These are phyloP conservation scores for Proisotoma minuta DNA, from an alignment of 2,888 invertebrate genomes.

Conservation along the genomic window DNA sequence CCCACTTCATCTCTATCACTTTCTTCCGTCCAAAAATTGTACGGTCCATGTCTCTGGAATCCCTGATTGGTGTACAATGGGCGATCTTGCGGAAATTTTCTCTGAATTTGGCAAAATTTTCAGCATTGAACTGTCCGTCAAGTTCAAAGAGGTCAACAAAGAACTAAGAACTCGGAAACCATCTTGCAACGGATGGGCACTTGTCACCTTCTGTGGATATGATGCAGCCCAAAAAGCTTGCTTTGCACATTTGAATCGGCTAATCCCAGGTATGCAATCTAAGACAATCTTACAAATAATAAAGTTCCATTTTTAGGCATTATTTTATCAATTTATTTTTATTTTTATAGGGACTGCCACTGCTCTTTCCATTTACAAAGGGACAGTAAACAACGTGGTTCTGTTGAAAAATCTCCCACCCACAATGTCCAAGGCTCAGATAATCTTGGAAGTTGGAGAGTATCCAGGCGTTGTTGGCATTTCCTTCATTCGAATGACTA, in stretches of 20 bases:
- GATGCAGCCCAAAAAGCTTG: slow-evolving; percentile 42
- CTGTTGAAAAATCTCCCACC: slow-evolving; percentile 41
- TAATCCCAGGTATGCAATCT: slow-evolving; percentile 37
- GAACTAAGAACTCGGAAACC: neutral
- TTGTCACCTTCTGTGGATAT: slow-evolving; percentile 38
- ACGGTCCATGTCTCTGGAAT: slow-evolving; percentile 39
- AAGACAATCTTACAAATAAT: neutral
- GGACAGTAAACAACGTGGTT: slow-evolving; percentile 40
- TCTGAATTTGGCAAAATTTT: slow-evolving; percentile 41
- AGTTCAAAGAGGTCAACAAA: slow-evolving; percentile 14
- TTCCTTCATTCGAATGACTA: slow-evolving; percentile 32
- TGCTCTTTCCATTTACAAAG: slow-evolving; percentile 44
- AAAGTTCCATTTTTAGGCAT: neutral
- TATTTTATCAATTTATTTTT: neutral
- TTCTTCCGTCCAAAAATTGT: slow-evolving; percentile 33
- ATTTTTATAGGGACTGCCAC: slow-evolving; percentile 30
- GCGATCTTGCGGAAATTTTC: slow-evolving; percentile 39
- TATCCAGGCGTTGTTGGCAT: slow-evolving; percentile 40
- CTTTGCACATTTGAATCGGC: slow-evolving; percentile 34
- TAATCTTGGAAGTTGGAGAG: slow-evolving; percentile 34
- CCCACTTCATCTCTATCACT: slow-evolving; percentile 41
- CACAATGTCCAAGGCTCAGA: slow-evolving; percentile 33
- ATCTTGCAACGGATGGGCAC: slow-evolving; percentile 41
- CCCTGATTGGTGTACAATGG: slow-evolving; percentile 41
- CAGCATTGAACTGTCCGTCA: slow-evolving; percentile 40